Evolutionary conservation across 1,140 invertebrate genomes (phyloP).

Genomic region (Pachypeltis micranthus): DNA sequence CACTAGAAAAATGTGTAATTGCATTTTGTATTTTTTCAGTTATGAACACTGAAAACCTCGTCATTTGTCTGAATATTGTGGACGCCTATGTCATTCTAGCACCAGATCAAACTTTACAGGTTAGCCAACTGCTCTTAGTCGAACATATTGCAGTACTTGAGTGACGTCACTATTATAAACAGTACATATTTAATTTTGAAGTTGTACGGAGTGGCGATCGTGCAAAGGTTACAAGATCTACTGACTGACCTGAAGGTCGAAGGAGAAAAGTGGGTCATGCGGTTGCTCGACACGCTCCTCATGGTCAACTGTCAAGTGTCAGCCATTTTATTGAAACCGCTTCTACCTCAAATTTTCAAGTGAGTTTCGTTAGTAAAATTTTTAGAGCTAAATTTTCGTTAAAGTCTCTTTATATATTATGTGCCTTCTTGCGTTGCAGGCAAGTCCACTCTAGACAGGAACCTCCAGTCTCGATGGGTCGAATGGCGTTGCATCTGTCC

Average conservation of each 20-base stretch:
- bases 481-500: slow-evolving; percentile 61
- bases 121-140: slow-evolving; percentile 27
- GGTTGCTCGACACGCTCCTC: slow-evolving; percentile 59
- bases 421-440: slow-evolving; percentile 39
- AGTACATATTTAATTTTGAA: slow-evolving; percentile 27
- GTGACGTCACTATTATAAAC: background rate
- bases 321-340: slow-evolving; percentile 50
- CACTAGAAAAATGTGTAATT: background rate
- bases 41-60: slow-evolving; percentile 65
- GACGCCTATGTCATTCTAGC: slow-evolving; percentile 73
- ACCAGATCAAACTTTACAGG: slow-evolving; percentile 63
- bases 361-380: slow-evolving; percentile 35
- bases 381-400: background rate
- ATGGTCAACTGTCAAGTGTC: slow-evolving; percentile 49
- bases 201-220: slow-evolving; percentile 48
- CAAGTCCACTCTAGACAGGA: slow-evolving; percentile 51
- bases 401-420: slow-evolving; percentile 1
- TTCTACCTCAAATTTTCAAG: slow-evolving; percentile 52
- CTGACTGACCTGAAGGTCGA: slow-evolving; percentile 67
- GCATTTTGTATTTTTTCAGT: slow-evolving; percentile 42
- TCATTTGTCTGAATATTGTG: slow-evolving; percentile 63
- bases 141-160: background rate
- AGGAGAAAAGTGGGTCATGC: slow-evolving; percentile 59
- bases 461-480: slow-evolving; percentile 58
- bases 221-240: slow-evolving; percentile 52